Percentiles rank a stretch among this genome's conserved stretches.
phyloP scores from a whole-genome alignment of 2,797 vertebrate genomes.

The Oryzias dopingdopingensis region DNA sequence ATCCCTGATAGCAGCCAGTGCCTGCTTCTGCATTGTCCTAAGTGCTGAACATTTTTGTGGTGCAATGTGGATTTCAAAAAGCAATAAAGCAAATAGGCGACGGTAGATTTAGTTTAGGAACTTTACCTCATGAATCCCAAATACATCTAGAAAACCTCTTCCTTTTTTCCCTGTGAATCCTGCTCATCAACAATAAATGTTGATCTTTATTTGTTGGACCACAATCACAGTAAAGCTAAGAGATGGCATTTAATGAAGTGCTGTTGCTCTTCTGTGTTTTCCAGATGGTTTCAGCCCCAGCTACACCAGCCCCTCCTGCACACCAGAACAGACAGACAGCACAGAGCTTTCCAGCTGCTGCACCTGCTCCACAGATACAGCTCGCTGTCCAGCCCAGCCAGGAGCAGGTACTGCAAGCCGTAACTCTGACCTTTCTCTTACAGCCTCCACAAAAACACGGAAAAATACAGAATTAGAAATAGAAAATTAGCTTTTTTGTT shows the following conservation, averaged over 20 bases:
- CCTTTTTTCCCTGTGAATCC: too few relatives aligned
- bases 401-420: conserved; percentile 64
- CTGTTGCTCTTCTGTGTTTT: conserved; percentile 20
- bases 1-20: conserved; percentile 7
- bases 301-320: conserved; percentile 51
- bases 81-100: conserved; percentile 3
- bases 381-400: conserved; percentile 46
- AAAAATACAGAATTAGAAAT: too few relatives aligned
- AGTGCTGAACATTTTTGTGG: conserved; percentile 12
- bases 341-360: conserved; percentile 59
- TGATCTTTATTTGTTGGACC: neutral
- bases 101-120: conserved; percentile 3
- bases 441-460: too few relatives aligned
- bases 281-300: conserved; percentile 68
- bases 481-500: neutral
- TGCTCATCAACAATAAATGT: too few relatives aligned
- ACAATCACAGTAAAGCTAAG: conserved; percentile 1
- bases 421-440: neutral
- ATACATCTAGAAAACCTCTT: too few relatives aligned
- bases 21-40: conserved; percentile 34
- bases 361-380: conserved; percentile 49
- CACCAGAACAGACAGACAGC: conserved; percentile 54
- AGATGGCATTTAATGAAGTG: conserved; percentile 1
- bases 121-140: conserved; percentile 9
- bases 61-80: conserved; percentile 1